Evolutionary conservation across 2,797 vertebrate species (phyloP).

Genomic region (Micropoecilia bifurca): DNA sequence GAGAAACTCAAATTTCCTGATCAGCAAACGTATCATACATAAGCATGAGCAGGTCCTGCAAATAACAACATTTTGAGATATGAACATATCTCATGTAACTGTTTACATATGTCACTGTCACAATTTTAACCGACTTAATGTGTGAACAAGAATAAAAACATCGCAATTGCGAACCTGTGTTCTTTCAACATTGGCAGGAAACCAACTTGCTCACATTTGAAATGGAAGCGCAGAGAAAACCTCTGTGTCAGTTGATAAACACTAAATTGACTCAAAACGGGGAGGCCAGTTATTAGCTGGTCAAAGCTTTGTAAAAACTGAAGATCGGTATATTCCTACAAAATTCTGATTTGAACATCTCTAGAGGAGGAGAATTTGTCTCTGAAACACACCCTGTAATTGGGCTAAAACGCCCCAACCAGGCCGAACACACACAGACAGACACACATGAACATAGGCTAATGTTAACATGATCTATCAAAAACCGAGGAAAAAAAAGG

Average conservation of each 20-base stretch:
- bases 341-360: not conserved
- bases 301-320: not conserved
- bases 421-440: conserved; percentile 57
- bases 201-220: too few species aligned
- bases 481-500: conserved; percentile 42
- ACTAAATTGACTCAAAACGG: not conserved
- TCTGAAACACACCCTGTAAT: conserved; percentile 52
- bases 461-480: conserved; percentile 53
- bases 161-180: too few species aligned
- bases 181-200: too few species aligned
- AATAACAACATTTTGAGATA: not conserved
- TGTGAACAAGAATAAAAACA: too few species aligned
- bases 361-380: conserved; percentile 11
- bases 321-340: not conserved
- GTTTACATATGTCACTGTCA: too few species aligned
- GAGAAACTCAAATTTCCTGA: not conserved
- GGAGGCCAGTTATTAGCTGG: not conserved
- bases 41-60: not conserved
- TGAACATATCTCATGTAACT: too few species aligned
- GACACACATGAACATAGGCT: conserved; percentile 36
- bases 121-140: too few species aligned
- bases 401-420: conserved; percentile 53
- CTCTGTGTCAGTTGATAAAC: not conserved
- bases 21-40: not conserved
- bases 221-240: not conserved